These are phyloP conservation scores for Lycophotia porphyrea DNA, from an alignment of 2,888 invertebrate species.

Conservation along the genomic window DNA sequence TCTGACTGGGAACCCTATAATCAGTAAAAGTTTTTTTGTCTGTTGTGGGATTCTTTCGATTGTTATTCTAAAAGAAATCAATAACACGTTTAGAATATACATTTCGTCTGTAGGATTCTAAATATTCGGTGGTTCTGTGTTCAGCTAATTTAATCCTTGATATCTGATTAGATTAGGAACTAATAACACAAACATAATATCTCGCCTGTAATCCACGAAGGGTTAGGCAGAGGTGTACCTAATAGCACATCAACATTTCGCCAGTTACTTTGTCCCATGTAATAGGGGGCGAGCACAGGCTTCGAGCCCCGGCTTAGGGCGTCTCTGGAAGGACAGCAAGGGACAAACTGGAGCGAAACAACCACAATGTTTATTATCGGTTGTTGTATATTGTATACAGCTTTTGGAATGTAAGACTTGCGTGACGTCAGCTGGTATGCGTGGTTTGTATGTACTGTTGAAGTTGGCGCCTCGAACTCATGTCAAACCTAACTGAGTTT, in stretches of 20 bases:
- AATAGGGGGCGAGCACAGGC: not conserved
- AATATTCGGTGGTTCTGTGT: not conserved
- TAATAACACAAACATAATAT: no score
- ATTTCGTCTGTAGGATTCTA: not conserved
- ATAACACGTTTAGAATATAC: conserved; percentile 34
- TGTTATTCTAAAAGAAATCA: conserved; percentile 52
- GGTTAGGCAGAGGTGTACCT: no score
- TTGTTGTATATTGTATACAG: not conserved
- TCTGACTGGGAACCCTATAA: conserved; percentile 50
- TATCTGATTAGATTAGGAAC: not conserved
- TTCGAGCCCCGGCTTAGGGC: not conserved
- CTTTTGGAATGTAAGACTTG: no score
- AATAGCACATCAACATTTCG: no score
- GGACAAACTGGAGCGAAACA: not conserved
- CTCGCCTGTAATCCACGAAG: no score
- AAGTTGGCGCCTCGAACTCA: not conserved
- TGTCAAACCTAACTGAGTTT: not conserved
- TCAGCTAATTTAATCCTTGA: not conserved
- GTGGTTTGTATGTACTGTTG: not conserved
- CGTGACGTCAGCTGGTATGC: not conserved
- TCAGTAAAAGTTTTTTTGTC: conserved; percentile 43
- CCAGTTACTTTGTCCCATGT: no score
- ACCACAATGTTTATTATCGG: not conserved
- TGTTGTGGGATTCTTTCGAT: conserved; percentile 22
- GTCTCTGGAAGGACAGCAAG: not conserved